Evolutionary conservation across 92 coral and sea anemone genomes (phyloP).

Genomic region (Hydrozoanthus gracilis): DNA sequence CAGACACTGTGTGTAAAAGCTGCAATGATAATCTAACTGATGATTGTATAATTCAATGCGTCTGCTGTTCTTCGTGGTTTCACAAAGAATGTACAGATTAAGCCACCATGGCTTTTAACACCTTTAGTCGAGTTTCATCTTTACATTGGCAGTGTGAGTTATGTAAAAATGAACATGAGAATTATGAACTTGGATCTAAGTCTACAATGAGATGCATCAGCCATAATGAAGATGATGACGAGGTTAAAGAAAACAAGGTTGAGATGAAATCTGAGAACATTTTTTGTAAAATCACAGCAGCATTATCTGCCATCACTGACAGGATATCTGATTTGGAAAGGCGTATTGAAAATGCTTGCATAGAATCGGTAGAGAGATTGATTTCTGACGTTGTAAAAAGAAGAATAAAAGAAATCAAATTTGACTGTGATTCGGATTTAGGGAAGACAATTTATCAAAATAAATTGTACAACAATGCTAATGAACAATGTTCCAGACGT

Average conservation of each 20-base stretch:
- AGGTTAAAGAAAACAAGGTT: not conserved
- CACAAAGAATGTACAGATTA: constrained; percentile 8
- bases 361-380: not conserved
- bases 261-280: not conserved
- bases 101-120: constrained; percentile 5
- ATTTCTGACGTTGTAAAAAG: not conserved
- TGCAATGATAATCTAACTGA: constrained; percentile 3
- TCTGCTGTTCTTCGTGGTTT: constrained; percentile 7
- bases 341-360: not conserved
- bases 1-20: constrained; percentile 6
- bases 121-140: constrained; percentile 2
- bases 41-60: not conserved
- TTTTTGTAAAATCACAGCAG: not conserved
- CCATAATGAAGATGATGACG: not conserved
- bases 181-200: not conserved
- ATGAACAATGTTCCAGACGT: not conserved
- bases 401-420: not conserved
- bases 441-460: not conserved
- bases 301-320: not conserved
- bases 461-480: not conserved
- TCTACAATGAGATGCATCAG: not conserved
- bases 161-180: constrained; percentile 1
- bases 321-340: not conserved
- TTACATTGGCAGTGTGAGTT: constrained; percentile 8
- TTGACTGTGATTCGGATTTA: not conserved